A percentile compares a stretch with the other conserved stretches of the same genome.
These are phyloP conservation scores for Drosophila diplacantha DNA, from an alignment of 2,888 invertebrate genomes.

Conservation along the genomic window DNA sequence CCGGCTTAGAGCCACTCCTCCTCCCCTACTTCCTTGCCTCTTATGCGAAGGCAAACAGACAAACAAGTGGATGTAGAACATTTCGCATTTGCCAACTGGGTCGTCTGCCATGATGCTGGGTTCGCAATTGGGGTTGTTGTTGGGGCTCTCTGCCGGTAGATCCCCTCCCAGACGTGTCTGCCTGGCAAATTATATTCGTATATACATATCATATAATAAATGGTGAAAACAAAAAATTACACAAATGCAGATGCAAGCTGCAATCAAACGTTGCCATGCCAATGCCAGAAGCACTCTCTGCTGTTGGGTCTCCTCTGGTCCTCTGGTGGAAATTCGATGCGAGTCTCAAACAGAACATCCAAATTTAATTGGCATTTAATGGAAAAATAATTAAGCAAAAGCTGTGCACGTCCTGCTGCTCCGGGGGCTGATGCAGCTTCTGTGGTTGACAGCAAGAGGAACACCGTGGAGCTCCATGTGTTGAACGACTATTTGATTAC, in stretches of 20 bases:
- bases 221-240: conserved; percentile 21
- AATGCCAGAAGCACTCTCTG: neutral
- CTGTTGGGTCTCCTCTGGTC: neutral
- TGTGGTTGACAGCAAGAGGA: conserved; percentile 31
- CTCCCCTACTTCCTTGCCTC: neutral
- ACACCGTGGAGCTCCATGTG: conserved; percentile 11
- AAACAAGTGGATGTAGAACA: conserved; percentile 44
- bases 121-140: neutral
- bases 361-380: conserved; percentile 60
- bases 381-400: conserved; percentile 57
- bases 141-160: neutral
- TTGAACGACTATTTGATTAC: conserved; percentile 24
- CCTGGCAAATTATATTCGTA: conserved; percentile 28
- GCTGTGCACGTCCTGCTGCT: conserved; percentile 18
- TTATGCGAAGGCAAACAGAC: neutral
- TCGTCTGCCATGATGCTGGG: conserved; percentile 13
- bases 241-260: conserved; percentile 29
- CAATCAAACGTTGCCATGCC: conserved; percentile 40
- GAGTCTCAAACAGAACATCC: conserved; percentile 26
- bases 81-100: conserved; percentile 41
- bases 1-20: conserved; percentile 6
- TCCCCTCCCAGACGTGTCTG: conserved; percentile 22
- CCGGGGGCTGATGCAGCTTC: too few relatives aligned
- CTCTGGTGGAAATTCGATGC: conserved; percentile 13
- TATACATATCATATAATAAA: conserved; percentile 8